Conservation (phyloP, 2,888 invertebrate species). For the Ichneumon xanthorius region DNA sequence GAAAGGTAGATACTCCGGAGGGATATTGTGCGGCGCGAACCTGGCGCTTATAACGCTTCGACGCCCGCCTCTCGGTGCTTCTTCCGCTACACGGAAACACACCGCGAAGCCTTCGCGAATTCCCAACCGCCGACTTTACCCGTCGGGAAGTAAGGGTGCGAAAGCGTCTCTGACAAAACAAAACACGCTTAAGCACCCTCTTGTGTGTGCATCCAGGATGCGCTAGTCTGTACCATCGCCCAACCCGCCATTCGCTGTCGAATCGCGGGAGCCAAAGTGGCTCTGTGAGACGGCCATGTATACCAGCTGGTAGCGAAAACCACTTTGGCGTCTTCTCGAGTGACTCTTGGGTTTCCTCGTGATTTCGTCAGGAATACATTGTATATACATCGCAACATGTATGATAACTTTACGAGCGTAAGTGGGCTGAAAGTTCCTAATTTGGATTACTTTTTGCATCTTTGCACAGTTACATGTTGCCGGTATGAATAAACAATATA, state of each 20-base stretch:
- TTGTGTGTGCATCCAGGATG: slow-evolving; percentile 73
- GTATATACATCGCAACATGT: background rate
- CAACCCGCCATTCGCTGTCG: slow-evolving; percentile 74
- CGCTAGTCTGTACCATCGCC: slow-evolving; percentile 45
- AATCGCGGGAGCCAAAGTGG: slow-evolving; percentile 76
- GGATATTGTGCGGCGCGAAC: slow-evolving; percentile 13
- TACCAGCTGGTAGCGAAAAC: slow-evolving; percentile 7
- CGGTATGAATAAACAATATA: too few species aligned
- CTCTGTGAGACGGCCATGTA: slow-evolving; percentile 69
- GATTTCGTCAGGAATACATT: background rate
- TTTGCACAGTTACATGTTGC: too few species aligned
- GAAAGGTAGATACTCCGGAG: slow-evolving; percentile 3
- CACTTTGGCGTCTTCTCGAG: slow-evolving; percentile 23
- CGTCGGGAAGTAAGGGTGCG: slow-evolving; percentile 38
- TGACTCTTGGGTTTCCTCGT: slow-evolving; percentile 1
- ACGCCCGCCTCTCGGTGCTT: slow-evolving; percentile 21
- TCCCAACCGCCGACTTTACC: background rate
- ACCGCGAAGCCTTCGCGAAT: slow-evolving; percentile 14
- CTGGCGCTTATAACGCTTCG: slow-evolving; percentile 34
- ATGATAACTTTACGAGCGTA: background rate
- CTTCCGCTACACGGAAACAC: slow-evolving; percentile 11
- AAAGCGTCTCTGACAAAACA: slow-evolving; percentile 71
- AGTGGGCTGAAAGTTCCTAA: background rate
- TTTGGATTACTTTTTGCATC: too few species aligned
- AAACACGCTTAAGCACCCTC: slow-evolving; percentile 76